A percentile compares a stretch with the other conserved stretches of the same genome.
Evolutionary conservation across 92 coral and sea anemone species (phyloP).

Genomic region (Paragorgia papillata): DNA sequence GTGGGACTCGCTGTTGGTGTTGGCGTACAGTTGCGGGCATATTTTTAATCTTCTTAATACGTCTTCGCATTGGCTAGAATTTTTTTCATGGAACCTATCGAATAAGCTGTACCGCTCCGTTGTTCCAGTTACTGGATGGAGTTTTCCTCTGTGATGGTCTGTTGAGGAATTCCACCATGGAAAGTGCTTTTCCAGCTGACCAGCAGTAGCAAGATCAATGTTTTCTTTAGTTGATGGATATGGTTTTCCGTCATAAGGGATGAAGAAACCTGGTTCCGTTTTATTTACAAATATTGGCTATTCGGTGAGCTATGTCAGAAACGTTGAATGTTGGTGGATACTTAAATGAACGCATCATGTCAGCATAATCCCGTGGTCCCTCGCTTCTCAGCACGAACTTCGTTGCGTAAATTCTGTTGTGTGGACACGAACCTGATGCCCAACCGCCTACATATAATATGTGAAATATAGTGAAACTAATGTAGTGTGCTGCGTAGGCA

Average conservation of each 20-base stretch:
- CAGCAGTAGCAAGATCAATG: no score
- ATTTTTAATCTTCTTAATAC: conserved; percentile 36
- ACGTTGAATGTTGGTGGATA: conserved; percentile 57
- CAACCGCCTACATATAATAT: no score
- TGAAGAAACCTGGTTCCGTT: no score
- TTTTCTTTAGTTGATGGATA: no score
- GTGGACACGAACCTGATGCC: conserved; percentile 62
- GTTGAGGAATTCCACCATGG: no score
- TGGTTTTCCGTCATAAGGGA: no score
- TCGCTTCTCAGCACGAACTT: conserved; percentile 62
- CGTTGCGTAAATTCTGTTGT: conserved; percentile 47
- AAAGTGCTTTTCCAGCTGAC: no score
- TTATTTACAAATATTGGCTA: no score
- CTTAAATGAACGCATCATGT: conserved; percentile 39
- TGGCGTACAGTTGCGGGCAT: conserved; percentile 44
- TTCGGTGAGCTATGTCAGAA: no score
- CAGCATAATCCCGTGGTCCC: conserved; percentile 57
- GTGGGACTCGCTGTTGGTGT: conserved; percentile 35
- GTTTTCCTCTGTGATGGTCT: no score
- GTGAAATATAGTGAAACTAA: no score
- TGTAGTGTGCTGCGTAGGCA: no score
- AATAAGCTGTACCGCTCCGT: conserved; percentile 24
- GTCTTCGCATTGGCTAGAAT: conserved; percentile 26
- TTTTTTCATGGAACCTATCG: conserved; percentile 56
- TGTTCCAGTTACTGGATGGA: conserved; percentile 47